A percentile compares a stretch with the other conserved stretches of the same genome.
These are phyloP conservation scores for Eumeta japonica DNA, from an alignment of 1,140 invertebrate genomes.

Conservation along the genomic window DNA sequence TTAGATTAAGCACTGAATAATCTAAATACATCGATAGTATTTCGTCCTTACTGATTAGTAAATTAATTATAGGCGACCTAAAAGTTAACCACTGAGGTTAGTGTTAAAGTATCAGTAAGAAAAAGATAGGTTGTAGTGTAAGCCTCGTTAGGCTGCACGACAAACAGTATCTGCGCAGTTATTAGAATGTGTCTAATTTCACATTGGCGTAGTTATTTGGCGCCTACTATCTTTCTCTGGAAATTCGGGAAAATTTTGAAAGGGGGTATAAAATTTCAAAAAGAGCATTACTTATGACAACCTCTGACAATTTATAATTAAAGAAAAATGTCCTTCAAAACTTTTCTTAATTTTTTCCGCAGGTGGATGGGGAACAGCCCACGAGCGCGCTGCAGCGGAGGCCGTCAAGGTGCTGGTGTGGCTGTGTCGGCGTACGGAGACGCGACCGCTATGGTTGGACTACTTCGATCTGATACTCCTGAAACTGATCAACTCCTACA, in stretches of 20 bases:
- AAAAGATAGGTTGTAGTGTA: too few relatives aligned
- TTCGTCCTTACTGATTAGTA: too few relatives aligned
- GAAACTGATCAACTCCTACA: slow-evolving; percentile 83
- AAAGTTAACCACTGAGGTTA: too few relatives aligned
- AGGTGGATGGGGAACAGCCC: slow-evolving; percentile 71
- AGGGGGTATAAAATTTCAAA: neutral
- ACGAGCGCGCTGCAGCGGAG: slow-evolving; percentile 69
- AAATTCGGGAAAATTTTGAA: neutral
- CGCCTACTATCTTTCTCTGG: neutral
- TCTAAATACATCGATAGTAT: too few relatives aligned
- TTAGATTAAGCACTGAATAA: too few relatives aligned
- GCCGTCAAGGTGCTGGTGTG: slow-evolving; percentile 77
- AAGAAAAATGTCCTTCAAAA: neutral
- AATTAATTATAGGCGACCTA: too few relatives aligned
- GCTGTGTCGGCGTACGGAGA: slow-evolving; percentile 74
- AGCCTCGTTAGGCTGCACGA: too few relatives aligned
- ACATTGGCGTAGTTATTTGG: too few relatives aligned
- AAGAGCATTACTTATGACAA: neutral
- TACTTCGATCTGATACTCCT: slow-evolving; percentile 87
- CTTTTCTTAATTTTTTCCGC: slow-evolving; percentile 54
- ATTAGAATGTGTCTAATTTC: too few relatives aligned
- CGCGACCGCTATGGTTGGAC: slow-evolving; percentile 74
- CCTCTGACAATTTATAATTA: neutral
- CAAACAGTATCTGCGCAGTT: too few relatives aligned
- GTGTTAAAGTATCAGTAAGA: too few relatives aligned